Evolutionary conservation across 2,888 invertebrate species (phyloP).

Genomic region (Stegophylla sp.): DNA sequence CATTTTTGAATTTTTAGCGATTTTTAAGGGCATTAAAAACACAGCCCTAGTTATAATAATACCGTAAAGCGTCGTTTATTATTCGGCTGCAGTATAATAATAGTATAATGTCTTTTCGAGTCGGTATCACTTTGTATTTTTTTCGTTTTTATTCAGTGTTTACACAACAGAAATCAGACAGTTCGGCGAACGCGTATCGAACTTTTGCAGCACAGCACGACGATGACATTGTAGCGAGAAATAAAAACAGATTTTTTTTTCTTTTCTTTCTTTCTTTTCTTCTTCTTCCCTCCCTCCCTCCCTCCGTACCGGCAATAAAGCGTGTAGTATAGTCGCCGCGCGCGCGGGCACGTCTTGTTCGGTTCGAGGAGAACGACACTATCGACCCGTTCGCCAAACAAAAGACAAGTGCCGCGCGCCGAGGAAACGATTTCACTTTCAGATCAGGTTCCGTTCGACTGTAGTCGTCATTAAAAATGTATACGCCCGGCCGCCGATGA

Average conservation of each 20-base stretch:
- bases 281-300: no score
- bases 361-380: slow-evolving; percentile 39
- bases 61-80: neutral
- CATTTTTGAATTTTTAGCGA: no score
- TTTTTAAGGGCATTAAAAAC: no score
- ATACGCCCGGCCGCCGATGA: slow-evolving; percentile 42
- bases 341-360: neutral
- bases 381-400: slow-evolving; percentile 44
- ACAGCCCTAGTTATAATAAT: no score
- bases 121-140: neutral
- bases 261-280: no score
- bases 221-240: slow-evolving; percentile 8
- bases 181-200: neutral
- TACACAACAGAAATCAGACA: slow-evolving; percentile 18
- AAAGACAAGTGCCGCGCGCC: slow-evolving; percentile 51
- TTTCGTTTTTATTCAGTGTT: slow-evolving; percentile 12
- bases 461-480: slow-evolving; percentile 55
- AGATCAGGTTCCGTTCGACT: slow-evolving; percentile 44
- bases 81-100: neutral
- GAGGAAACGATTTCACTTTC: slow-evolving; percentile 56
- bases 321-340: neutral
- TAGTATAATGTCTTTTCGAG: neutral
- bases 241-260: neutral
- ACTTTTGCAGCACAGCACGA: slow-evolving; percentile 29
- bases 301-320: no score